A percentile compares a stretch with the other conserved stretches of the same genome.
Conservation (phyloP, 2,888 invertebrate species). For the Ctenicera cuprea region DNA sequence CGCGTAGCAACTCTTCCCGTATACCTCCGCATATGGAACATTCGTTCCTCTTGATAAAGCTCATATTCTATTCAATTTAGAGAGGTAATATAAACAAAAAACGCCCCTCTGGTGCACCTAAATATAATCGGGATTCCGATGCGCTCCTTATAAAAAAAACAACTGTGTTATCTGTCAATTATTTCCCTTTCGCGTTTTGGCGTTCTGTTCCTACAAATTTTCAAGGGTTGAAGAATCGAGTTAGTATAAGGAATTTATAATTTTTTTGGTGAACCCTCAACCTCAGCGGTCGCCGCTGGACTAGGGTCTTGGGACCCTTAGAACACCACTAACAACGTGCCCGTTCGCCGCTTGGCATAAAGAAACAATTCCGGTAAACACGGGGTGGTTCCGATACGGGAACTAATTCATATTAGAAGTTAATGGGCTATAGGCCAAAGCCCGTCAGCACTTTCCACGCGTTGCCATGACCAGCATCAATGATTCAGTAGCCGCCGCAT, state of each 20-base stretch:
- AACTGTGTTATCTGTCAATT: slow-evolving; percentile 31
- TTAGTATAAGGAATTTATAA: slow-evolving; percentile 22
- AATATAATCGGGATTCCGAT: slow-evolving; percentile 29
- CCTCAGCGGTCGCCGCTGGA: not conserved
- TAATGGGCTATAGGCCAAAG: slow-evolving; percentile 39
- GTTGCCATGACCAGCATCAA: slow-evolving; percentile 47
- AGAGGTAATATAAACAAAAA: slow-evolving; percentile 24
- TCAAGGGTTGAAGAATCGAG: slow-evolving; percentile 21
- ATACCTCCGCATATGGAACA: slow-evolving; percentile 9
- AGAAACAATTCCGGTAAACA: slow-evolving; percentile 1
- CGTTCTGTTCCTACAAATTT: slow-evolving; percentile 29
- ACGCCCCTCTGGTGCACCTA: slow-evolving; percentile 31
- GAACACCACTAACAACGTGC: slow-evolving; percentile 2
- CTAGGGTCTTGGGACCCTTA: not conserved
- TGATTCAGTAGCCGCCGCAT: slow-evolving; percentile 46
- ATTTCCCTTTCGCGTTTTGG: slow-evolving; percentile 21
- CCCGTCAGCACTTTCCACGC: slow-evolving; percentile 47
- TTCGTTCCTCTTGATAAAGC: slow-evolving; percentile 29
- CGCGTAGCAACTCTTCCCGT: slow-evolving; percentile 18
- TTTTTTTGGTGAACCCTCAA: not conserved
- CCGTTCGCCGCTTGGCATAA: not conserved
- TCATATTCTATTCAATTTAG: slow-evolving; percentile 36
- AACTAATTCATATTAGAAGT: slow-evolving; percentile 43
- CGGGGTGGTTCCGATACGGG: slow-evolving; percentile 1
- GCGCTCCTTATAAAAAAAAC: slow-evolving; percentile 19